Evolutionary conservation across 2,797 vertebrate species (phyloP).

Genomic region (Poeciliopsis infans): DNA sequence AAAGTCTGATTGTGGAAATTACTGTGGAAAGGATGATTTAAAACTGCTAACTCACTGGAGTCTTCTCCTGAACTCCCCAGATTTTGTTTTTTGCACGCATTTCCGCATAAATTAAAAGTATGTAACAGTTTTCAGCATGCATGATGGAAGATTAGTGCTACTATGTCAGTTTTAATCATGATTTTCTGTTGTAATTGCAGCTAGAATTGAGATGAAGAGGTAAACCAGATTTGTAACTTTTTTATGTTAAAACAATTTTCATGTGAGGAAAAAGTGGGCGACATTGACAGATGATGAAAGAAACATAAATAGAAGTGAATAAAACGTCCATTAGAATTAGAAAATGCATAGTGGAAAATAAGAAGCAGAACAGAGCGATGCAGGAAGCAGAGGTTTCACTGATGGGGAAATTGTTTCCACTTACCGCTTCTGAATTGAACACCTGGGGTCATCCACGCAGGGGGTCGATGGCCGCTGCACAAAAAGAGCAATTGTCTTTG

Average conservation of each 20-base stretch:
- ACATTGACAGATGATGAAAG: slow-evolving; percentile 31
- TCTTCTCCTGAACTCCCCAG: neutral
- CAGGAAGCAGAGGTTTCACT: slow-evolving; percentile 12
- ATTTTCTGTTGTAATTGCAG: slow-evolving; percentile 10
- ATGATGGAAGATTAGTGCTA: neutral
- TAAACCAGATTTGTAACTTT: slow-evolving; percentile 20
- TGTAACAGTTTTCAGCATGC: neutral
- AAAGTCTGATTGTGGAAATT: neutral
- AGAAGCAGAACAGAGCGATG: neutral
- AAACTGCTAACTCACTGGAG: slow-evolving; percentile 34
- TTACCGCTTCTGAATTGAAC: slow-evolving; percentile 71
- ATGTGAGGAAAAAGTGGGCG: slow-evolving; percentile 26
- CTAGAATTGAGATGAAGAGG: neutral
- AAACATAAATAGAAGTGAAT: neutral
- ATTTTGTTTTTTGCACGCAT: slow-evolving; percentile 10
- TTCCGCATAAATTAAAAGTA: slow-evolving; percentile 10
- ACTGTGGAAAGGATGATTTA: neutral
- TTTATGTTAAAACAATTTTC: slow-evolving; percentile 14
- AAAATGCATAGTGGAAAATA: neutral
- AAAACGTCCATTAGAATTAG: slow-evolving; percentile 3
- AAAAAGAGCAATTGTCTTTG: slow-evolving; percentile 52
- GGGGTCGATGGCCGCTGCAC: slow-evolving; percentile 46
- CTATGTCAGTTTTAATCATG: neutral
- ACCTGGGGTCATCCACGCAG: slow-evolving; percentile 66
- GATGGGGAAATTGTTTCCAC: slow-evolving; percentile 65